phyloP scores from a whole-genome alignment of 2,113 vertebrate species.

The Trematomus loennbergii region DNA sequence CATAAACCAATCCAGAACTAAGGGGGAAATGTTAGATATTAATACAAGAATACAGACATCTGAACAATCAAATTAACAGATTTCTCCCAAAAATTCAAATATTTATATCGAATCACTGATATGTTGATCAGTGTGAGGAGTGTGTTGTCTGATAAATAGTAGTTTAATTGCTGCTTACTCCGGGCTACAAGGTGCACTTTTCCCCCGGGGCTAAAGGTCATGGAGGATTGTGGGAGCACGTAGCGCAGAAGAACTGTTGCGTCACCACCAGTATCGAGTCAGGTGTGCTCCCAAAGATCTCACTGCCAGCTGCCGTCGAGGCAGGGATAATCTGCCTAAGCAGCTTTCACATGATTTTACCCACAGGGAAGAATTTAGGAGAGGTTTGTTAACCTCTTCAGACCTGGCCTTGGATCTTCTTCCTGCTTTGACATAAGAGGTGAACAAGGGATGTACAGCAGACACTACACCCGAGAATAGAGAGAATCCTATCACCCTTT shows the following conservation, averaged over 20 bases:
- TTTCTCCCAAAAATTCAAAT: too few species aligned
- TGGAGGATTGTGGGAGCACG: constrained; percentile 67
- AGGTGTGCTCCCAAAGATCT: constrained; percentile 79
- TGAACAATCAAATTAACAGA: too few species aligned
- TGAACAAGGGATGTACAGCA: constrained; percentile 42
- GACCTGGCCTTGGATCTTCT: constrained; percentile 68
- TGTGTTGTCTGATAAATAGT: neutral
- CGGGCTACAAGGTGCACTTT: constrained; percentile 48
- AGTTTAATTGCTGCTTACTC: constrained; percentile 29
- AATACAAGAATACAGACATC: too few species aligned
- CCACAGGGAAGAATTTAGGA: constrained; percentile 76
- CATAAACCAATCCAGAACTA: too few species aligned
- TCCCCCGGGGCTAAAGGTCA: constrained; percentile 73
- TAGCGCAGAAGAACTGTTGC: constrained; percentile 71
- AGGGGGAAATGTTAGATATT: too few species aligned
- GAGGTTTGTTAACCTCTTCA: constrained; percentile 78
- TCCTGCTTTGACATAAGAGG: constrained; percentile 66
- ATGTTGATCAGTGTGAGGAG: neutral
- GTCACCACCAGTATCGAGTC: constrained; percentile 76
- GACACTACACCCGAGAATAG: constrained; percentile 50
- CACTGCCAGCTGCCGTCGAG: constrained; percentile 76
- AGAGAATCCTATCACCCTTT: neutral
- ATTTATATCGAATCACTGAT: too few species aligned
- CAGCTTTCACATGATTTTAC: constrained; percentile 83
- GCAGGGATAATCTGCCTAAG: constrained; percentile 83